Conservation (phyloP, 2,797 vertebrate species). For the Characodon lateralis region DNA sequence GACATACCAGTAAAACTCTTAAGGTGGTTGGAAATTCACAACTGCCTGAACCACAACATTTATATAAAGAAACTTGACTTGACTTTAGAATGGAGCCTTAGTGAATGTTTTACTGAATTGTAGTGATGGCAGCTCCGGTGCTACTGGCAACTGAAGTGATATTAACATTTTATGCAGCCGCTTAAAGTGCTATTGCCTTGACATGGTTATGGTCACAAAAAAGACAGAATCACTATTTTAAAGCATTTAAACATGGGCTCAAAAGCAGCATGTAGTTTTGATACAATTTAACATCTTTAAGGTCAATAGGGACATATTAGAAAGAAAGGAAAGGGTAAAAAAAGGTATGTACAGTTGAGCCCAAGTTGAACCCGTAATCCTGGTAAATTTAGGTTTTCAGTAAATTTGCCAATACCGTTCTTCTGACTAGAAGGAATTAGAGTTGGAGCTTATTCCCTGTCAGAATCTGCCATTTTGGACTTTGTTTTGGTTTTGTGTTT, state of each 20-base stretch:
- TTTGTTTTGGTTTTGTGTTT: too few relatives aligned
- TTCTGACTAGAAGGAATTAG: not conserved
- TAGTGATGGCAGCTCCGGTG: slow-evolving; percentile 5
- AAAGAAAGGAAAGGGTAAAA: not conserved
- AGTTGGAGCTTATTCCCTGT: not conserved
- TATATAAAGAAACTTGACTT: too few relatives aligned
- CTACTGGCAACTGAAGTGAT: slow-evolving; percentile 16
- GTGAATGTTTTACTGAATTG: slow-evolving; percentile 7
- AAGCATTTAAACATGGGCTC: not conserved
- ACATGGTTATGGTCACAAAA: not conserved
- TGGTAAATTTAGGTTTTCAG: not conserved
- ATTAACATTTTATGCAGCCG: not conserved
- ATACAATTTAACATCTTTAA: not conserved
- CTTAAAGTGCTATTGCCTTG: not conserved
- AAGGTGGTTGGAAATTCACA: too few relatives aligned
- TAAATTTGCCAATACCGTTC: not conserved
- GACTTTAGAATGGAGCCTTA: not conserved
- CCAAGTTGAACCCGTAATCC: not conserved
- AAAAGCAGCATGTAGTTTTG: not conserved
- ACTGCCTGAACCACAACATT: too few relatives aligned
- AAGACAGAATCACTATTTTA: not conserved
- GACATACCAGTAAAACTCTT: too few relatives aligned
- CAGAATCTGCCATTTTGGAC: too few relatives aligned
- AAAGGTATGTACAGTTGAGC: not conserved
- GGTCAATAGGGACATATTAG: not conserved